Base-by-base conservation (phyloP, 2,888 invertebrate species). In the Stegophylla sp. region DNA sequence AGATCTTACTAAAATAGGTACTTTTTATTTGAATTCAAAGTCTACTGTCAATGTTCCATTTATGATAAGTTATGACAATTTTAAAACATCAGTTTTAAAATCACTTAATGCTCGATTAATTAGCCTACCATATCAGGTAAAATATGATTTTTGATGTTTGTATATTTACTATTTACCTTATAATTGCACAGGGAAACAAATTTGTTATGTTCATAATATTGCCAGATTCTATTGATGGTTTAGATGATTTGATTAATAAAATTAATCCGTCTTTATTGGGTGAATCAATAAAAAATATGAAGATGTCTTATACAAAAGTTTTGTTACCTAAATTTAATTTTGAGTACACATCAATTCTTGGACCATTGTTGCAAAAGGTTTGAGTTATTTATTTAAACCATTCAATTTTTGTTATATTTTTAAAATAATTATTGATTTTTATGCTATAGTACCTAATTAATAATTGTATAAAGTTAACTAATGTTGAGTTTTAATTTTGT, bases 321-420 rank as follows among this genome's bases (percentile, higher is more conserved):
- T 88, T 88, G 10, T 85, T 94, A 66, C 94, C 94, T 0, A 92
- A 91, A 86, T 94, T 94, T 86, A 89, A 91, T 84, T 93, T 93
- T 83, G 91, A 92, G 73, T 92, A 90, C 84, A 90, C 91, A 56
- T 89, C 91, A 17, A 88, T 90, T 64, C 87, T 93, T 73, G 90
- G 90, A 64, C 87, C 89, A 0, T 87, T 90, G 61, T 86, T 93
- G 10, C 88, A 88, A 86, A 89, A 90, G 86, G 93, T 93, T 75
- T 3, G 51, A 53, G 0, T 1, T 17, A n/a, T 53, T 64, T 53
- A 12, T 67, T 56, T 26, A 51, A 51, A 20, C 17, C n/a, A n/a
- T n/a, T 34, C 34, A 34, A 34, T 34, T 34, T 34, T 34, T 7
- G 7, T 34, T 5, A 34, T 34, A 34, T 34, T 34, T 34, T 7